phyloP scores from a whole-genome alignment of 2,797 vertebrate genomes.

The Myripristis murdjan region DNA sequence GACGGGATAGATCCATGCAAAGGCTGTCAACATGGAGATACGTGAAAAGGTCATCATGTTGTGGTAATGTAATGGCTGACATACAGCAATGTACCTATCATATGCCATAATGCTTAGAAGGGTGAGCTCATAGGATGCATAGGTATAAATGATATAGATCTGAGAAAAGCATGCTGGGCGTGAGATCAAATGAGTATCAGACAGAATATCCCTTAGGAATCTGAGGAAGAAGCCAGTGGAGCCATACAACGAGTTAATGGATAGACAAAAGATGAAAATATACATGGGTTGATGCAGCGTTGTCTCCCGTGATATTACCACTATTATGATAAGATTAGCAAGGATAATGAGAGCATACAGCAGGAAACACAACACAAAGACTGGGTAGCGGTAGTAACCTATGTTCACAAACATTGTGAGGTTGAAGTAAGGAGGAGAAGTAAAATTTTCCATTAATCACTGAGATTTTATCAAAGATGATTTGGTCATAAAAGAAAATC shows the following conservation, averaged over 20 bases:
- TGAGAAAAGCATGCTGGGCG: conserved; percentile 70
- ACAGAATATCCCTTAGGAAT: conserved; percentile 68
- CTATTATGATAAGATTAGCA: conserved; percentile 64
- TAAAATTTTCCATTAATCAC: conserved; percentile 60
- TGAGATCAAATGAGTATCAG: conserved; percentile 55
- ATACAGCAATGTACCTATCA: conserved; percentile 69
- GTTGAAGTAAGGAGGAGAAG: conserved; percentile 50
- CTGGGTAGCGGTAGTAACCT: conserved; percentile 50
- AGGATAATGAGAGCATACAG: conserved; percentile 52
- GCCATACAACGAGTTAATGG: conserved; percentile 74
- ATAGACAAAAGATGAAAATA: conserved; percentile 67
- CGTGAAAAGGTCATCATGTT: conserved; percentile 49
- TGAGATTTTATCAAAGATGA: background rate
- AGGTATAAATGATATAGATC: conserved; percentile 69
- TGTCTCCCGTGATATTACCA: conserved; percentile 56
- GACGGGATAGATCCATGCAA: conserved; percentile 50
- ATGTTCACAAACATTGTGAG: conserved; percentile 67
- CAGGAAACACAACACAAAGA: conserved; percentile 57
- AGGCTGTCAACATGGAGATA: conserved; percentile 29
- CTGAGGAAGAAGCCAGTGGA: conserved; percentile 66
- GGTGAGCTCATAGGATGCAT: conserved; percentile 67
- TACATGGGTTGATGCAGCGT: conserved; percentile 72
- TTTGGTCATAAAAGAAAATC: background rate
- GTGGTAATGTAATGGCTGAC: conserved; percentile 71
- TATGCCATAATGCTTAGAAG: conserved; percentile 71